Conservation (phyloP, 2,797 vertebrate genomes). For the Pseudomugil gertrudae region DNA sequence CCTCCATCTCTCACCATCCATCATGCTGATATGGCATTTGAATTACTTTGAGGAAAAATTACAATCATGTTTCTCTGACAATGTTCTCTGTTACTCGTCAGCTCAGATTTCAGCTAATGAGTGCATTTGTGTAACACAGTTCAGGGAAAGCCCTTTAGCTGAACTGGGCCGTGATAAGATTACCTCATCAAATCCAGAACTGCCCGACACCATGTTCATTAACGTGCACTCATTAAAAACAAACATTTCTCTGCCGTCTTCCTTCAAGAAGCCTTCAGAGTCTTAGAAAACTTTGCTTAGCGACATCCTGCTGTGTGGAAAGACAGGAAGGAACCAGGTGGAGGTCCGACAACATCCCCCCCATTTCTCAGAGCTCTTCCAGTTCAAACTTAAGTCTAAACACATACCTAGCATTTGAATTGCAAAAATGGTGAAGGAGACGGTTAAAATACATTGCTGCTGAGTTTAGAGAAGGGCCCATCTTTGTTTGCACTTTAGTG, state of each 20-base stretch:
- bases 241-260: conserved; percentile 32
- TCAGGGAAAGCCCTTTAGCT: conserved; percentile 7
- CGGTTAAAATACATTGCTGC: conserved; percentile 21
- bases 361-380: conserved; percentile 24
- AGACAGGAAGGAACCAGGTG: conserved; percentile 51
- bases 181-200: conserved; percentile 16
- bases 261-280: conserved; percentile 38
- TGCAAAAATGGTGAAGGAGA: conserved; percentile 4
- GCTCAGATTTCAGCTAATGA: conserved; percentile 37
- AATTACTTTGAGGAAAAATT: conserved; percentile 1
- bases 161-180: conserved; percentile 23
- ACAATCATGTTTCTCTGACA: background rate
- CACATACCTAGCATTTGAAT: background rate
- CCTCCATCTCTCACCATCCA: background rate
- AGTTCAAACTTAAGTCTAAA: conserved; percentile 30
- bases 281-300: conserved; percentile 30
- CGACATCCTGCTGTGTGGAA: conserved; percentile 44
- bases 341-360: conserved; percentile 45
- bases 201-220: conserved; percentile 50
- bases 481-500: conserved; percentile 15
- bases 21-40: conserved; percentile 4
- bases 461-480: conserved; percentile 14
- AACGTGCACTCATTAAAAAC: conserved; percentile 49
- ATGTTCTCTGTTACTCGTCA: conserved; percentile 25
- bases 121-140: background rate